These are phyloP conservation scores for Cricetomys ansorgei DNA, from an alignment of 2,113 vertebrate genomes.

Conservation along the genomic window DNA sequence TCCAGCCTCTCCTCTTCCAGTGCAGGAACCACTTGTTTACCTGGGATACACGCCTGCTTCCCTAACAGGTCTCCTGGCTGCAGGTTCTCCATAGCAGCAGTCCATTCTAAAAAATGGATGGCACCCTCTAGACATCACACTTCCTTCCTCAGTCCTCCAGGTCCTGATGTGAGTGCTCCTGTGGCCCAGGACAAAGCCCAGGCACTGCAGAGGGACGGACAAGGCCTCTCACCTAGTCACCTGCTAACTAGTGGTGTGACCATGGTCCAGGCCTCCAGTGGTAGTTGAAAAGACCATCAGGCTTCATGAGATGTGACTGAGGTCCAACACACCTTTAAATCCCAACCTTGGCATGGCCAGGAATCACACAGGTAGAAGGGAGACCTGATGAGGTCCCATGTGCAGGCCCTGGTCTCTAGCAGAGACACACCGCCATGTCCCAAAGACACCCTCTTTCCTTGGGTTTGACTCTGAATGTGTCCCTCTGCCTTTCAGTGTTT, in stretches of 20 bases:
- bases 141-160: not conserved
- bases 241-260: not conserved
- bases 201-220: accelerated
- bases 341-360: not conserved
- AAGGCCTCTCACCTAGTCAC: not conserved
- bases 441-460: not conserved
- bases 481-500: not conserved
- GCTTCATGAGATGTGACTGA: not conserved
- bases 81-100: not conserved
- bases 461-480: slow-evolving; percentile 13
- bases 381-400: not conserved
- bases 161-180: too few relatives aligned
- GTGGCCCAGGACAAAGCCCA: not conserved
- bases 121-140: not conserved
- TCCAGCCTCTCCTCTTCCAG: not conserved
- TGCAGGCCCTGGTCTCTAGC: not conserved
- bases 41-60: not conserved
- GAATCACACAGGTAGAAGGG: not conserved
- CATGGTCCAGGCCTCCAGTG: not conserved
- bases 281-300: not conserved
- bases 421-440: not conserved
- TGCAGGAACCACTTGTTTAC: not conserved
- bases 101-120: not conserved
- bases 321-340: not conserved
- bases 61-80: not conserved